These are phyloP conservation scores for Sebastiscus albofasciatus DNA, from an alignment of 2,797 vertebrate genomes.

Conservation along the genomic window DNA sequence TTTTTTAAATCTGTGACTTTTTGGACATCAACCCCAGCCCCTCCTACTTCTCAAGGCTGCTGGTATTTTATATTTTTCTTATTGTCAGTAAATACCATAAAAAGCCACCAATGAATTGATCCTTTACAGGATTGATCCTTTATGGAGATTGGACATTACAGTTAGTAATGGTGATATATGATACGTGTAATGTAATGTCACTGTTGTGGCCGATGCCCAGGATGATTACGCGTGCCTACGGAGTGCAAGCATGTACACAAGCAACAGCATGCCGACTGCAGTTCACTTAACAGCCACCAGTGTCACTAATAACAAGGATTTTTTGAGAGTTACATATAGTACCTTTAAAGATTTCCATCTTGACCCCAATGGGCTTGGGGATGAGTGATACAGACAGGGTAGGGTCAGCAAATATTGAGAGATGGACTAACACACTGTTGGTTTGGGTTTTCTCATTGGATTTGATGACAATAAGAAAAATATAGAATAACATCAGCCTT, in stretches of 20 bases:
- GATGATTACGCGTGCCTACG: fast-evolving
- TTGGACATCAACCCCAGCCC: neutral
- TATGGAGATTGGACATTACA: no score
- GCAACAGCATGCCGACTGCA: no score
- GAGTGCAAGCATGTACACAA: no score
- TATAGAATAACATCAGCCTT: neutral
- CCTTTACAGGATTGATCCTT: no score
- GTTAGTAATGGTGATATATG: no score
- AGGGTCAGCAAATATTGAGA: neutral
- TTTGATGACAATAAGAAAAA: constrained; percentile 19
- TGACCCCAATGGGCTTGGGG: neutral
- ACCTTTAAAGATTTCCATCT: neutral
- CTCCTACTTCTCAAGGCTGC: neutral
- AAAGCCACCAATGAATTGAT: no score
- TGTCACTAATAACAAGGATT: no score
- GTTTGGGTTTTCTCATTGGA: neutral
- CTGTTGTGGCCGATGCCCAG: no score
- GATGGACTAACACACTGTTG: neutral
- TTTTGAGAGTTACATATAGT: no score
- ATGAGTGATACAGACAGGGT: neutral
- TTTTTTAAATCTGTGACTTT: neutral
- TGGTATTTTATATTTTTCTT: neutral
- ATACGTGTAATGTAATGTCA: no score
- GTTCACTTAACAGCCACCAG: no score
- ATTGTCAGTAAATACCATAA: neutral